Evolutionary conservation across 1,140 invertebrate species (phyloP), one percentile per base, ranked within the genome.

Genomic region (Drosophila rufa): DNA sequence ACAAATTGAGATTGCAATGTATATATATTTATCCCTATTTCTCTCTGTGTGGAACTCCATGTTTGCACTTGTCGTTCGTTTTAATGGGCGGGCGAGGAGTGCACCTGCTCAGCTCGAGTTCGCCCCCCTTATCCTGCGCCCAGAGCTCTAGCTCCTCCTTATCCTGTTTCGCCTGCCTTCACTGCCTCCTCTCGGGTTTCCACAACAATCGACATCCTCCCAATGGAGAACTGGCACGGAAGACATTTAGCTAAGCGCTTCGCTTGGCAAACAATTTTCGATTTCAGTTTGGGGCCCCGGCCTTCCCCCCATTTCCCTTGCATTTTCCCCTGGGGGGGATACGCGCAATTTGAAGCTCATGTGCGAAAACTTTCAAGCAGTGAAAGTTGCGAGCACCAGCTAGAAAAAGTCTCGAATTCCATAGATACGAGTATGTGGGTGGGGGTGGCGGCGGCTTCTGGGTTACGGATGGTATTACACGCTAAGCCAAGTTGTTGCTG

Each of bases 231-330:
- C 84, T 80, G 80, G 80, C 80, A 87, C 84, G 84, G 84, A 87
- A 87, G 85, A 87, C 84, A 87, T 87, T 87, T 89, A 80, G 84
- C 84, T 89, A 87, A 87, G 80, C 84, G 80, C 84, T 87, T 80
- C 84, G 85, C 84, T 89, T 80, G 76, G 84, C 85, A 87, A 89
- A 89, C 84, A 87, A 87, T 89, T 87, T 87, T 87, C 84, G 84
- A 87, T 87, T 89, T 84, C 73, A 79, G 65, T 75, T 56, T 60
- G 75, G 47, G 43, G 40, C 33, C 65, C 70, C 14, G 17, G 30
- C 12, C 19, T 12, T 17, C 45, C 50, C 42, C 17, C 42, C 64
- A 46, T 62, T 43, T 59, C 27, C 22, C 30, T n/a, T 22, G 22
- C 40, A 36, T 17, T 45, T 61, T 47, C 68, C 57, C 40, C 6